Evolutionary conservation across 2,888 invertebrate species (phyloP).

Genomic region (Glyphotaelius pellucidus): DNA sequence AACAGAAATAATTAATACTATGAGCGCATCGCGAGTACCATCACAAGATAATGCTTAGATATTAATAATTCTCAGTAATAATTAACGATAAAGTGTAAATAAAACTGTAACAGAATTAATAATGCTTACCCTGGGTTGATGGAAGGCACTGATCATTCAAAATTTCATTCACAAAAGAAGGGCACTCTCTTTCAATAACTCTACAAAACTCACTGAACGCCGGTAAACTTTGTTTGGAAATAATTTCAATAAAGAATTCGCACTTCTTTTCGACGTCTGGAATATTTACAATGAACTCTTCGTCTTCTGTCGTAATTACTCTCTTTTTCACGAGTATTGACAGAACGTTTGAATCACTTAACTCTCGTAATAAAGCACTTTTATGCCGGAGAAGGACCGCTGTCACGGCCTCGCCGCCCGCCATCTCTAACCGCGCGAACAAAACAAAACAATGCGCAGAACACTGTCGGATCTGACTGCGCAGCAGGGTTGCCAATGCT

Average conservation of each 20-base stretch:
- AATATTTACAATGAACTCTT: conserved; percentile 77
- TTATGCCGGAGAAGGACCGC: conserved; percentile 81
- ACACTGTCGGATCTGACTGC: background rate
- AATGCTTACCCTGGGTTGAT: conserved; percentile 51
- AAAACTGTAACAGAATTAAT: background rate
- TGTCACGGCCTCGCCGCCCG: conserved; percentile 77
- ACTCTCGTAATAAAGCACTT: conserved; percentile 79
- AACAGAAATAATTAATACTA: background rate
- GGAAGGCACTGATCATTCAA: conserved; percentile 58
- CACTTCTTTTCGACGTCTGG: conserved; percentile 76
- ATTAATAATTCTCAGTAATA: background rate
- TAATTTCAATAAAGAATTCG: conserved; percentile 79
- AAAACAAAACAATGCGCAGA: conserved; percentile 55
- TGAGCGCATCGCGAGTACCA: background rate
- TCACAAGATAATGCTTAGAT: background rate
- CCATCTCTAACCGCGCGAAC: conserved; percentile 72
- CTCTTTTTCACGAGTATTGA: conserved; percentile 82
- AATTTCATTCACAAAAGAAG: conserved; percentile 75
- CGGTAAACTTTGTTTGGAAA: conserved; percentile 79
- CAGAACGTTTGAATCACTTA: conserved; percentile 80
- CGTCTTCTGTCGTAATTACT: conserved; percentile 79
- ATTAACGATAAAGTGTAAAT: background rate
- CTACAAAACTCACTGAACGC: conserved; percentile 80
- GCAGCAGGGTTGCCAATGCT: background rate
- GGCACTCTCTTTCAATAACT: conserved; percentile 80